Conservation (phyloP, 2,113 vertebrate species). For the Myanophis thanlyinensis region DNA sequence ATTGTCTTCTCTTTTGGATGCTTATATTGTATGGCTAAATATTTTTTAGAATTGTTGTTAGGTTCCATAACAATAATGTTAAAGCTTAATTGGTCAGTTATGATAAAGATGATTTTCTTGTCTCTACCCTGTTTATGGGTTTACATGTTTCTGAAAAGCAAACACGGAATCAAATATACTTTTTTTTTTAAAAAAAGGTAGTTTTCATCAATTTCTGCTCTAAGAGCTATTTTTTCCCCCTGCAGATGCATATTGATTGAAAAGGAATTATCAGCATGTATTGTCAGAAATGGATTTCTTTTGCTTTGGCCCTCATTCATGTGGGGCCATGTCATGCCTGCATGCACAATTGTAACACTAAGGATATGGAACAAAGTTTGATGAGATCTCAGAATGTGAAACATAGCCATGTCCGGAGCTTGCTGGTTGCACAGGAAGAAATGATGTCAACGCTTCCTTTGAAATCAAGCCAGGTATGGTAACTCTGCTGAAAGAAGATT, state of each 20-base stretch:
- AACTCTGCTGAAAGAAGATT: not conserved
- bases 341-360: not conserved
- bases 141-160: conserved; percentile 23
- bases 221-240: conserved; percentile 4
- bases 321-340: conserved; percentile 57
- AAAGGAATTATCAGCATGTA: conserved; percentile 64
- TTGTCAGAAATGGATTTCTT: conserved; percentile 44
- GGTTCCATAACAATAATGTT: conserved; percentile 51
- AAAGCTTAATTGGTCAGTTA: conserved; percentile 43
- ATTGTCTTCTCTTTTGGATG: conserved; percentile 29
- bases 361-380: not conserved
- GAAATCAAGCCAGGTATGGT: conserved; percentile 84
- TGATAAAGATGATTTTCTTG: conserved; percentile 50
- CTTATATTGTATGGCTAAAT: conserved; percentile 41
- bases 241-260: conserved; percentile 40
- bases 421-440: conserved; percentile 84
- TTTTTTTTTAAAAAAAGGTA: not conserved
- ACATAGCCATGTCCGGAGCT: conserved; percentile 84
- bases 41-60: conserved; percentile 48
- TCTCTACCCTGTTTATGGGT: conserved; percentile 6
- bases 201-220: conserved; percentile 1
- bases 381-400: conserved; percentile 67
- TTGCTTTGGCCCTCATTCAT: conserved; percentile 64
- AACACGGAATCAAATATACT: not conserved
- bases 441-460: conserved; percentile 56